phyloP scores from a whole-genome alignment of 2,888 invertebrate genomes.

The Trissolcus brochymenae region DNA sequence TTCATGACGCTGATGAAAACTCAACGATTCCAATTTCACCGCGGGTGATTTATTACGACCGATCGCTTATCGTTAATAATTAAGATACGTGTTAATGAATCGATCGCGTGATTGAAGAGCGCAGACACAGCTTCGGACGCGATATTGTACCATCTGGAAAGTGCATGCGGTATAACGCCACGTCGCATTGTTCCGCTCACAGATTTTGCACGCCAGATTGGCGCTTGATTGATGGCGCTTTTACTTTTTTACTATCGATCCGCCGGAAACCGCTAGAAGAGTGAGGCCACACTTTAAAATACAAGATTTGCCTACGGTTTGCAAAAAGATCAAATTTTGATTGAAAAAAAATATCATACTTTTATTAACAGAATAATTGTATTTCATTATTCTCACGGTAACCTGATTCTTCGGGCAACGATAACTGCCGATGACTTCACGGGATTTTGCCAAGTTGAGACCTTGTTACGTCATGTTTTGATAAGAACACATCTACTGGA shows the following conservation, averaged over 20 bases:
- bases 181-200: constrained; percentile 27
- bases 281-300: background rate
- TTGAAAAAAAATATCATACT: no score
- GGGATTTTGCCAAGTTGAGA: no score
- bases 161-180: constrained; percentile 17
- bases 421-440: no score
- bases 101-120: constrained; percentile 36
- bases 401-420: no score
- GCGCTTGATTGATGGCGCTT: constrained; percentile 37
- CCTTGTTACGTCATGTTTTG: no score
- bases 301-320: no score
- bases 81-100: constrained; percentile 49
- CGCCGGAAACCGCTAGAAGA: background rate
- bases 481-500: no score
- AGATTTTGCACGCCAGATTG: constrained; percentile 30
- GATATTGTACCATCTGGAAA: constrained; percentile 38
- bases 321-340: no score
- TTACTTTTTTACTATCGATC: constrained; percentile 25
- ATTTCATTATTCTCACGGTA: no score
- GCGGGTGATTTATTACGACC: constrained; percentile 14
- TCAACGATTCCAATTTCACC: constrained; percentile 25
- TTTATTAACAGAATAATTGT: no score
- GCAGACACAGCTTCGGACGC: constrained; percentile 15
- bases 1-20: no score
- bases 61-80: constrained; percentile 37